These are phyloP conservation scores for Argynnis bischoffii DNA, from an alignment of 2,888 invertebrate species.

Conservation along the genomic window DNA sequence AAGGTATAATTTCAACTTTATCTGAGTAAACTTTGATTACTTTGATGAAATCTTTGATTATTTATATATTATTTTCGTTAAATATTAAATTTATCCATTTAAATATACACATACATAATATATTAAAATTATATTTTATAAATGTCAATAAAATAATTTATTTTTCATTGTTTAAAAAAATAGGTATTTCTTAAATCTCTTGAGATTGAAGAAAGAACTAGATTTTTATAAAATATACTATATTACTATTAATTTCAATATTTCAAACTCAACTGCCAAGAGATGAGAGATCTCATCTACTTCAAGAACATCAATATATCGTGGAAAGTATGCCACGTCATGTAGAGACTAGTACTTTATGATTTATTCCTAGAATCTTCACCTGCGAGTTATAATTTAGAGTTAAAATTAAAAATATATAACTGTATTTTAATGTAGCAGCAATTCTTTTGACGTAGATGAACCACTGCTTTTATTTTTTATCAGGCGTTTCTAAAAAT, in stretches of 20 bases:
- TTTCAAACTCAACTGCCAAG: constrained; percentile 19
- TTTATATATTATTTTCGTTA: no score
- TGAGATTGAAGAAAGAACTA: no score
- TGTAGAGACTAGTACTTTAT: constrained; percentile 7
- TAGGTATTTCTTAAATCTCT: no score
- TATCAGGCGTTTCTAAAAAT: not conserved
- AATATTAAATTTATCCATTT: no score
- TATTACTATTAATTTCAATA: constrained; percentile 1
- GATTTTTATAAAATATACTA: no score
- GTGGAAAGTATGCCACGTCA: constrained; percentile 24
- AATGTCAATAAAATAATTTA: no score
- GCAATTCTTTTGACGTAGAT: not conserved
- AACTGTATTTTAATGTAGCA: not conserved
- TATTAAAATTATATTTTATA: no score
- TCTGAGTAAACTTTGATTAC: no score
- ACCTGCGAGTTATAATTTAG: not conserved
- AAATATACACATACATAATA: no score
- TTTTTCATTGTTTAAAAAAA: no score
- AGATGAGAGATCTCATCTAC: constrained; percentile 12
- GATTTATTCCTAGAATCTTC: constrained; percentile 10
- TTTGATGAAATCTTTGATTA: no score
- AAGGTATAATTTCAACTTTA: no score
- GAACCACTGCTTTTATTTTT: not conserved
- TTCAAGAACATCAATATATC: constrained; percentile 25
- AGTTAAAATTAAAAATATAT: not conserved